phyloP scores from a whole-genome alignment of 2,888 invertebrate species.

The Drosophila peninsularis region DNA sequence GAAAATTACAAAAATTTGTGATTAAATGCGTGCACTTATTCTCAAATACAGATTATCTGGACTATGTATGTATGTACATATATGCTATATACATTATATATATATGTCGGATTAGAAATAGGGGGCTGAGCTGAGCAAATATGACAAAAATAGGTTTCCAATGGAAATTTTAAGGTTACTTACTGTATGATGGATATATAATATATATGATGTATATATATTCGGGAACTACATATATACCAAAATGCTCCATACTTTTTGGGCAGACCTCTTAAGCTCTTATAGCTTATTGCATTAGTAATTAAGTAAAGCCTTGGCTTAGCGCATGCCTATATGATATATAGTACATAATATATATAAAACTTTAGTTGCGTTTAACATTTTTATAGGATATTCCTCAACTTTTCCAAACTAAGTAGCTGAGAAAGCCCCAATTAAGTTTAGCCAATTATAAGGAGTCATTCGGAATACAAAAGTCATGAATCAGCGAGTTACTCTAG shows the following conservation, averaged over 20 bases:
- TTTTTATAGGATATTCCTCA: background rate
- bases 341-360: background rate
- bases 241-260: too few relatives aligned
- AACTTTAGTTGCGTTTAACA: too few relatives aligned
- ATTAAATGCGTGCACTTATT: constrained; percentile 26
- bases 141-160: background rate
- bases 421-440: background rate
- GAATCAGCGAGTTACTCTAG: background rate
- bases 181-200: background rate
- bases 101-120: background rate
- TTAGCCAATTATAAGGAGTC: constrained; percentile 3
- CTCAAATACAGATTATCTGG: constrained; percentile 36
- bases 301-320: too few relatives aligned
- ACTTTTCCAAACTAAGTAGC: background rate
- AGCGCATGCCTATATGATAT: background rate
- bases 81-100: background rate
- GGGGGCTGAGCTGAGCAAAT: background rate
- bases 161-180: background rate
- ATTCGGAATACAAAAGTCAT: background rate
- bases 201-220: background rate
- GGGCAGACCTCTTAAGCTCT: background rate
- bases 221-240: too few relatives aligned
- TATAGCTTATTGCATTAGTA: background rate
- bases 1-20: constrained; percentile 11
- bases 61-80: constrained; percentile 7